Evolutionary conservation across 1,140 invertebrate species (phyloP).

Genomic region (Drosophila ercepeae): DNA sequence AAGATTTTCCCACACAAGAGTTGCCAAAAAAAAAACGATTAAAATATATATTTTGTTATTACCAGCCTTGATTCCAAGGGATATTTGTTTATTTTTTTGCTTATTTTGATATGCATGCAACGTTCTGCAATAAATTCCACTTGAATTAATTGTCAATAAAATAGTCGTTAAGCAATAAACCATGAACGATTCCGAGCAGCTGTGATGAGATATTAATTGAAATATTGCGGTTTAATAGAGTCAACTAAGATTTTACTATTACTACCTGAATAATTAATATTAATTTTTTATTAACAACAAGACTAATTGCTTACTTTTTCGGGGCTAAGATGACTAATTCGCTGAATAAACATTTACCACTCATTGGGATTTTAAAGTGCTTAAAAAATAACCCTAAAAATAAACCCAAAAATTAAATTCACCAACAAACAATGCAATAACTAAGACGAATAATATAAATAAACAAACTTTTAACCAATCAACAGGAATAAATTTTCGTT

Average conservation of each 20-base stretch:
- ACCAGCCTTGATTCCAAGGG: background rate
- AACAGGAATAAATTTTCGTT: constrained; percentile 2
- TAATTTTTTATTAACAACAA: background rate
- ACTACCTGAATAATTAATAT: background rate
- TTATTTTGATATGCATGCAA: constrained; percentile 37
- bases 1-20: constrained; percentile 5
- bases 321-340: background rate
- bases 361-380: background rate
- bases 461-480: background rate
- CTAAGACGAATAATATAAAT: background rate
- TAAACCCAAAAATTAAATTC: constrained; percentile 6
- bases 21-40: background rate
- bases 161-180: constrained; percentile 27
- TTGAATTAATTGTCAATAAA: constrained; percentile 35
- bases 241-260: background rate
- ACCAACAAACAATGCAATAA: constrained; percentile 40
- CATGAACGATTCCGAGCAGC: constrained; percentile 29
- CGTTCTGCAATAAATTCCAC: constrained; percentile 37
- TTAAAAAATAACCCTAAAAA: background rate
- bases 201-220: constrained; percentile 28
- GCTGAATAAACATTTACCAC: background rate
- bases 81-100: constrained; percentile 1
- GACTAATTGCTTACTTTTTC: background rate
- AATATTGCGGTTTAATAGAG: constrained; percentile 23
- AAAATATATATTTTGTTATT: background rate